Evolutionary conservation across 2,113 vertebrate genomes (phyloP).

Genomic region (Anhinga rufa): DNA sequence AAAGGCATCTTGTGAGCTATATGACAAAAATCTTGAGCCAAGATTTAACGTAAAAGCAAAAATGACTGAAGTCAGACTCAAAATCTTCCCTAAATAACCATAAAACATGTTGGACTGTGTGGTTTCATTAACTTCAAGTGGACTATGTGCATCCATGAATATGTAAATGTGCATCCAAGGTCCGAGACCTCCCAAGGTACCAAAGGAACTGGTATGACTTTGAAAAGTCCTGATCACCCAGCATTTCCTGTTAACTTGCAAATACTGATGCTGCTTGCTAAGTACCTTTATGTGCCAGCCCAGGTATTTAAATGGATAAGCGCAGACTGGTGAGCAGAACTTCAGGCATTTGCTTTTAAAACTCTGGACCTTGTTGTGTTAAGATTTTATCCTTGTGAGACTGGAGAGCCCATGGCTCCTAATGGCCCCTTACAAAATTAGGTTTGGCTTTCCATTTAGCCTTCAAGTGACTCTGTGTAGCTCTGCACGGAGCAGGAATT

Average conservation of each 20-base stretch:
- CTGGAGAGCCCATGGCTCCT: not conserved
- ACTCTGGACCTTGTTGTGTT: not conserved
- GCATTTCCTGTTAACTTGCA: not conserved
- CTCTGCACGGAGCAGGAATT: not conserved
- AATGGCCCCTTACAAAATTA: slow-evolving; percentile 39
- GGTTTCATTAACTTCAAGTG: not conserved
- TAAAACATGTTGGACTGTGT: not conserved
- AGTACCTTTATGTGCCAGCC: not conserved
- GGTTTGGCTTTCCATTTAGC: slow-evolving; percentile 40
- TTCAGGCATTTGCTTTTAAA: not conserved
- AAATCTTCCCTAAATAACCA: not conserved
- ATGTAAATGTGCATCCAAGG: not conserved
- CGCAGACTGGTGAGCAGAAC: not conserved
- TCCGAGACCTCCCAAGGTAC: not conserved
- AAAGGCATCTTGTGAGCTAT: not conserved
- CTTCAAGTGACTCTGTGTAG: slow-evolving; percentile 14
- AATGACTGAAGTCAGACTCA: not conserved
- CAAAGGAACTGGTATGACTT: not conserved
- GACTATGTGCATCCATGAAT: not conserved
- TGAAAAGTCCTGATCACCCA: not conserved
- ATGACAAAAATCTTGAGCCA: not conserved
- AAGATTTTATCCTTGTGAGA: not conserved
- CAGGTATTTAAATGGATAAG: not conserved
- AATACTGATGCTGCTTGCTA: not conserved
- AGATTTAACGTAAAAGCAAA: not conserved